phyloP scores from a whole-genome alignment of 2,797 vertebrate genomes.

The Remorina albescens region DNA sequence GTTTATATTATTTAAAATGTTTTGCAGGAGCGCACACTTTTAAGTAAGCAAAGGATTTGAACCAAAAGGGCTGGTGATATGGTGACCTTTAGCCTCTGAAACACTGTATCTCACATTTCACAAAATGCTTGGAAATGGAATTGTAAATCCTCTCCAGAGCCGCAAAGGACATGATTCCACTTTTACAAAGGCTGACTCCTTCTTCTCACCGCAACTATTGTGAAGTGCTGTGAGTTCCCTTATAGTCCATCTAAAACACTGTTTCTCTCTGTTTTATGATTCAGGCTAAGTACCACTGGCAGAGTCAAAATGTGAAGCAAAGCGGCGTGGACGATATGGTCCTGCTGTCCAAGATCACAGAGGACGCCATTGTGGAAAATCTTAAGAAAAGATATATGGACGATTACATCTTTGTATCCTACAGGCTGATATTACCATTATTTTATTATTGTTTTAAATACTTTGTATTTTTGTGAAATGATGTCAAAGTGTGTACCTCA shows the following conservation, averaged over 20 bases:
- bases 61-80: no score
- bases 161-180: no score
- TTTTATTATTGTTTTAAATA: background rate
- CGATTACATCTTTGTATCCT: conserved; percentile 98
- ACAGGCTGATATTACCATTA: background rate
- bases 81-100: background rate
- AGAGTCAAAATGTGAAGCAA: conserved; percentile 98
- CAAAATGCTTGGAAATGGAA: no score
- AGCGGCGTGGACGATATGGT: conserved; percentile 99
- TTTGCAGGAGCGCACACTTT: background rate
- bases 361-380: conserved; percentile 96
- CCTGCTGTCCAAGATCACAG: conserved; percentile 94
- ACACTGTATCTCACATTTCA: background rate
- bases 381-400: conserved; percentile 97
- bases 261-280: conserved; percentile 7
- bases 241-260: no score
- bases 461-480: background rate
- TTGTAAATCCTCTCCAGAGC: no score
- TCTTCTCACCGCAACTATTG: no score
- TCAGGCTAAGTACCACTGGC: conserved; percentile 98
- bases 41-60: background rate
- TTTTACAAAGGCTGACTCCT: no score
- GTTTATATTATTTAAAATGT: background rate
- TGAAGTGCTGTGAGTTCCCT: background rate
- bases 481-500: background rate